Evolutionary conservation across 1,140 invertebrate species (phyloP).

Genomic region (Mycetomoellerius zeteki): DNA sequence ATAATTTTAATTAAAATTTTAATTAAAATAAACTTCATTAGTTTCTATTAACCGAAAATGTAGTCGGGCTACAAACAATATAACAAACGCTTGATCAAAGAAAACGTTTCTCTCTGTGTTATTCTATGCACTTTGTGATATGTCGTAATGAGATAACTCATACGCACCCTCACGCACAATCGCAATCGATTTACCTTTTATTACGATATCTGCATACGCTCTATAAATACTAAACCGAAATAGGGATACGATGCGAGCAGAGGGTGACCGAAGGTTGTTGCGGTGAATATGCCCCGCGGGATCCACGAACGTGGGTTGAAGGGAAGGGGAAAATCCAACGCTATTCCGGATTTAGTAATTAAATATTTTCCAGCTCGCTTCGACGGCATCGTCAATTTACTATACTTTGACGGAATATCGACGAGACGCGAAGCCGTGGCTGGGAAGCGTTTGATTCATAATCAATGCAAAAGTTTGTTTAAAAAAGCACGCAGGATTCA

Average conservation of each 20-base stretch:
- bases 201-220: conserved; percentile 49
- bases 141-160: conserved; percentile 37
- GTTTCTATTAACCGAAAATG: background rate
- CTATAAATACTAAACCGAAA: conserved; percentile 64
- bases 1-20: background rate
- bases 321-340: conserved; percentile 71
- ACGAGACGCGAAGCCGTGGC: background rate
- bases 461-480: conserved; percentile 42
- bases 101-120: conserved; percentile 21
- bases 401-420: conserved; percentile 58
- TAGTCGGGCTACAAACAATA: background rate
- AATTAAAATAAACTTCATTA: conserved; percentile 13
- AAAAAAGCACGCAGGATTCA: conserved; percentile 38
- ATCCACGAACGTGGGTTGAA: conserved; percentile 53
- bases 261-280: conserved; percentile 71
- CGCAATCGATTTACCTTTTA: conserved; percentile 59
- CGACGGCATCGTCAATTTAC: conserved; percentile 59
- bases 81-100: conserved; percentile 25
- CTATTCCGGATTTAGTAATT: conserved; percentile 84
- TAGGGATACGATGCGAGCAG: conserved; percentile 33
- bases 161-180: conserved; percentile 49
- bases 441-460: conserved; percentile 48
- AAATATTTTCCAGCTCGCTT: conserved; percentile 77
- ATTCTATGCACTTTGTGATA: conserved; percentile 25
- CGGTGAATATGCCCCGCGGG: conserved; percentile 79